These are phyloP conservation scores for Zootermopsis nevadensis DNA, from an alignment of 2,888 invertebrate species.

Conservation along the genomic window DNA sequence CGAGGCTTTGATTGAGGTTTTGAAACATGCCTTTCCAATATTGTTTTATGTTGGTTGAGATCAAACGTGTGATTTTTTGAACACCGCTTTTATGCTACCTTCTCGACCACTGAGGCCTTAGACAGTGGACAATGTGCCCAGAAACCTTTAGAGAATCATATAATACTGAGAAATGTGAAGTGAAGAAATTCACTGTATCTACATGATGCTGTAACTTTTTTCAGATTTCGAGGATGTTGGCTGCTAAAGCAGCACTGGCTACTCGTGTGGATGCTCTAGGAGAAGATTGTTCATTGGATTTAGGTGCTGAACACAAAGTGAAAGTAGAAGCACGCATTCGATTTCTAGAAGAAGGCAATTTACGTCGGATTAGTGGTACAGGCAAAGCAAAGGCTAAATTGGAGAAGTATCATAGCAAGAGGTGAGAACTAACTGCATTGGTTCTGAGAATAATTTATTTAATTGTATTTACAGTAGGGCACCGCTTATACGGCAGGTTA, in stretches of 20 bases:
- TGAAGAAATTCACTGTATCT: too few species aligned
- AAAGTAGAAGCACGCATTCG: constrained; percentile 85
- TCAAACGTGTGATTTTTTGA: too few species aligned
- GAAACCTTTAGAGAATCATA: too few species aligned
- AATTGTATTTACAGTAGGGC: neutral
- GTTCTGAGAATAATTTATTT: neutral
- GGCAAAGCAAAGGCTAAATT: constrained; percentile 90
- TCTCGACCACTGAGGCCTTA: too few species aligned
- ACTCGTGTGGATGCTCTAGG: constrained; percentile 96
- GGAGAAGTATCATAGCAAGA: constrained; percentile 90
- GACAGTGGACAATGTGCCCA: too few species aligned
- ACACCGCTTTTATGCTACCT: too few species aligned
- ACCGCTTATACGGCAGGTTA: too few species aligned
- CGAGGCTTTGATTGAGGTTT: too few species aligned
- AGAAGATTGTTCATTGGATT: constrained; percentile 80
- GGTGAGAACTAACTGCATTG: constrained; percentile 56
- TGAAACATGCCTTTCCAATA: too few species aligned
- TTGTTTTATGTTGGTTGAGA: too few species aligned
- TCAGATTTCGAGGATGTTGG: constrained; percentile 90
- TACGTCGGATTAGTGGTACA: constrained; percentile 85
- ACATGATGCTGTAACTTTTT: neutral
- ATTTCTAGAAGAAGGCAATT: constrained; percentile 87
- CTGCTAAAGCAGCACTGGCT: constrained; percentile 94
- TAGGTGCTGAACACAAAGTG: constrained; percentile 91
- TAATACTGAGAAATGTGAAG: too few species aligned